Evolutionary conservation across 1,140 invertebrate species (phyloP).

Genomic region (Heliconius himera): DNA sequence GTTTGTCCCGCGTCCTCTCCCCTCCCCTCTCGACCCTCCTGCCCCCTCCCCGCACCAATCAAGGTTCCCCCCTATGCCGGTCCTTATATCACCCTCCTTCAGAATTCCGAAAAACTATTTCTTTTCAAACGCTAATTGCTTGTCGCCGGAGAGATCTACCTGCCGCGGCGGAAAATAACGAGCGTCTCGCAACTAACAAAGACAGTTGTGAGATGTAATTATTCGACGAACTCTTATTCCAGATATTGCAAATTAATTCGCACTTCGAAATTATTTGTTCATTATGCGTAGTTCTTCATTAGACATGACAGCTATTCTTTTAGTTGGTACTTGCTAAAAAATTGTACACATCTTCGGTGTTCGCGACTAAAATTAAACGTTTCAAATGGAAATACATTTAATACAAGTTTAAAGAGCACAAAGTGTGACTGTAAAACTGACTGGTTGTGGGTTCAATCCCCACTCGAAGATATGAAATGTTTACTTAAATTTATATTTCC

Average conservation of each 20-base stretch:
- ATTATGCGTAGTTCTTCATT: background rate
- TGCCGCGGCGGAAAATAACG: slow-evolving; percentile 29
- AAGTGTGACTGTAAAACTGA: too few relatives aligned
- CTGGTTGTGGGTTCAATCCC: too few relatives aligned
- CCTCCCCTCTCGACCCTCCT: background rate
- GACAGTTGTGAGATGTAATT: slow-evolving; percentile 9
- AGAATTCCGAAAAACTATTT: slow-evolving; percentile 38
- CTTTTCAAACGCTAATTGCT: slow-evolving; percentile 41
- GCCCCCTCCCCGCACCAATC: slow-evolving; percentile 28
- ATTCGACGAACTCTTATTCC: background rate
- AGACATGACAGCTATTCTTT: background rate
- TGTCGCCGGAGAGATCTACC: slow-evolving; percentile 30
- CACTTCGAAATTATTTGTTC: background rate
- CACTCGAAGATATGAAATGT: too few relatives aligned
- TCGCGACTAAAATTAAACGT: background rate
- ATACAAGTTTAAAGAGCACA: too few relatives aligned
- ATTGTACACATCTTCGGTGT: background rate
- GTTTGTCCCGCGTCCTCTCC: slow-evolving; percentile 38
- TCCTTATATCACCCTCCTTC: slow-evolving; percentile 30
- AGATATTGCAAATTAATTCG: slow-evolving; percentile 3
- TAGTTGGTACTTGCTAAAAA: background rate
- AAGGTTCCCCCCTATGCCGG: slow-evolving; percentile 27
- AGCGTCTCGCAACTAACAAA: slow-evolving; percentile 4
- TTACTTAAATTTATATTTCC: too few relatives aligned
- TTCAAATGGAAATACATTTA: background rate